Conservation (phyloP, 2,797 vertebrate genomes). For the Darevskia nairensis region DNA sequence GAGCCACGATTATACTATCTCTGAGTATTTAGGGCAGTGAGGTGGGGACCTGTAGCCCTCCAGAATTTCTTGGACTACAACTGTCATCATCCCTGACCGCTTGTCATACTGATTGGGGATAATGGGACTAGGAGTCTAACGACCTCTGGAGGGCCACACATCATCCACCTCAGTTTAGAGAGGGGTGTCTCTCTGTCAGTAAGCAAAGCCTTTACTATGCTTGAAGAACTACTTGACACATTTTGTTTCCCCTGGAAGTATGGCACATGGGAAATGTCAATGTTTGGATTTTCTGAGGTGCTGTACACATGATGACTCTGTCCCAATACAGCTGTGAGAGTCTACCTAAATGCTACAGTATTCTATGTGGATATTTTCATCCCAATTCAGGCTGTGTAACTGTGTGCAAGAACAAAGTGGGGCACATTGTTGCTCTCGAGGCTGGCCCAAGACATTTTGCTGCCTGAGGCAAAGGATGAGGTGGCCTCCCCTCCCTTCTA, state of each 20-base stretch:
- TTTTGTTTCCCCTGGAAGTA: background rate
- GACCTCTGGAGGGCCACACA: no score
- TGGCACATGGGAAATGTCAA: no score
- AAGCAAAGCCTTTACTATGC: background rate
- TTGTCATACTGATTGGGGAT: no score
- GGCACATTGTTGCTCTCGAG: background rate
- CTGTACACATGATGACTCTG: background rate
- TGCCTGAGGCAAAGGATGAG: background rate
- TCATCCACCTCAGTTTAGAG: no score
- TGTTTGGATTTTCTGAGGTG: background rate
- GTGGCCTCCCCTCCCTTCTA: background rate
- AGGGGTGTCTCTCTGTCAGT: no score
- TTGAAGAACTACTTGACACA: background rate
- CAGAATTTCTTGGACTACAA: no score
- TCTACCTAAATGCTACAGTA: background rate
- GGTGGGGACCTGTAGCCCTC: no score
- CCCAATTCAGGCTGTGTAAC: background rate
- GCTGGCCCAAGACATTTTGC: background rate
- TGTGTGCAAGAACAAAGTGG: background rate
- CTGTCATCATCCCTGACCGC: no score
- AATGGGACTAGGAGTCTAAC: no score
- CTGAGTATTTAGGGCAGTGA: background rate
- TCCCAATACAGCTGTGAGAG: background rate
- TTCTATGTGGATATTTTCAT: no score
- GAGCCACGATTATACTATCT: background rate